Evolutionary conservation across 2,113 vertebrate species (phyloP), one percentile per base, ranked within the genome.

Genomic region (Passer domesticus): DNA sequence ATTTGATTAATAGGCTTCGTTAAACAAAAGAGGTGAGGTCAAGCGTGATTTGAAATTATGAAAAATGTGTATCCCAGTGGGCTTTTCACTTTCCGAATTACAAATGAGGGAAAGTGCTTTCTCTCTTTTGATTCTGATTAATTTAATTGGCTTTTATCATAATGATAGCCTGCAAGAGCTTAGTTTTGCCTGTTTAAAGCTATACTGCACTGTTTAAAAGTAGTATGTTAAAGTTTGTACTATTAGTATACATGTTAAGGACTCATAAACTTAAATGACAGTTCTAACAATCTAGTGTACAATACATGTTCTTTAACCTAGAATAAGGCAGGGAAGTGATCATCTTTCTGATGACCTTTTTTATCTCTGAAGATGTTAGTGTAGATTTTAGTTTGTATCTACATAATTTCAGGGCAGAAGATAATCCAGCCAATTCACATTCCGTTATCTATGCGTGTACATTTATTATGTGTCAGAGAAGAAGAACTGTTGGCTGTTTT

Each of bases 1-100:
- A 83, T 95, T 97, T 98, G 97, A 98, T 98, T 98, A 98, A 98
- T 98, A 96, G 94, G 59, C 94, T 97, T 96, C 81, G 92, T 97
- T 97, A 97, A 98, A 98, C 96, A 98, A 97, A 97, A 97, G 90
- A 93, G 66, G 72, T 94, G 95, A 98, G 96, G 97, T 98, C 96
- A 97, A 84, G 85, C 37, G 8, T 98, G 97, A 97, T 92, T 81
- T 85, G 97, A 97, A 98, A 97, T 95, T 90, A 96, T 74, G 60
- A 90, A 89, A 93, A 95, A 96, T 68, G 37, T 72, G 53, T 92
- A 90, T 95, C 91, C 95, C 64, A 74, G 63, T 92, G 86, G 91
- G 64, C 89, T 90, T 73, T 91, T 35, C 50, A 74, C 74, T 93
- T 95, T 95, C 33, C 72, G 95, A 94, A 87, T 93, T 94, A 72